Conservation (phyloP, 2,888 invertebrate genomes). For the Rhimphoctona megacephalus region DNA sequence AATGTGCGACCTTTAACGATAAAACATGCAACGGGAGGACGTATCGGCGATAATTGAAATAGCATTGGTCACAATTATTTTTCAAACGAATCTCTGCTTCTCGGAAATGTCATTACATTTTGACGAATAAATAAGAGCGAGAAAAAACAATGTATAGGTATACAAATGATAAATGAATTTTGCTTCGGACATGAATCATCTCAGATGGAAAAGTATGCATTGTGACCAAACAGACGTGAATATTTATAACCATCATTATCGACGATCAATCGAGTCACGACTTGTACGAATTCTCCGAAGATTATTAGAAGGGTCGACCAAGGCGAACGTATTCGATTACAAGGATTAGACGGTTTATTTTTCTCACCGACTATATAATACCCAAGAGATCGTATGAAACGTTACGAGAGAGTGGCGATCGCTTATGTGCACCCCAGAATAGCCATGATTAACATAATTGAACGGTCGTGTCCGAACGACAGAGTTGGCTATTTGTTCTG, state of each 20-base stretch:
- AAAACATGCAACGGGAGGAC: conserved; percentile 5
- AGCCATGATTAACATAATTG: conserved; percentile 37
- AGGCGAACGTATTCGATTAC: conserved; percentile 63
- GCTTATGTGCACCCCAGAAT: conserved; percentile 25
- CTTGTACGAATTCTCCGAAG: conserved; percentile 56
- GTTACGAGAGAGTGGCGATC: conserved; percentile 36
- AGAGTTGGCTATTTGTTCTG: conserved; percentile 1
- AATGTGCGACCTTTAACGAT: conserved; percentile 51
- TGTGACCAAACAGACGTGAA: conserved; percentile 40
- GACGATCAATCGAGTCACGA: conserved; percentile 49
- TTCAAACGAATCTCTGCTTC: conserved; percentile 10
- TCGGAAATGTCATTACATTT: conserved; percentile 19
- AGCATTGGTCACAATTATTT: conserved; percentile 31
- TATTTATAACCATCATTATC: conserved; percentile 49
- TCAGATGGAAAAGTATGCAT: conserved; percentile 16
- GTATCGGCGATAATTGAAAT: conserved; percentile 50
- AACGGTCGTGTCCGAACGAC: conserved; percentile 22
- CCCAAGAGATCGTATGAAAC: neutral
- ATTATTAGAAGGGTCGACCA: conserved; percentile 61
- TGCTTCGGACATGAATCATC: conserved; percentile 14
- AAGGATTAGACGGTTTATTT: conserved; percentile 50
- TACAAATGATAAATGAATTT: conserved; percentile 8
- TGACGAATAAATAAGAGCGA: conserved; percentile 12
- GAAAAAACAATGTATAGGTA: neutral
- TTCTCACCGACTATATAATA: conserved; percentile 11